phyloP scores from a whole-genome alignment of 2,888 invertebrate genomes.

The Dysmachus trigonus region DNA sequence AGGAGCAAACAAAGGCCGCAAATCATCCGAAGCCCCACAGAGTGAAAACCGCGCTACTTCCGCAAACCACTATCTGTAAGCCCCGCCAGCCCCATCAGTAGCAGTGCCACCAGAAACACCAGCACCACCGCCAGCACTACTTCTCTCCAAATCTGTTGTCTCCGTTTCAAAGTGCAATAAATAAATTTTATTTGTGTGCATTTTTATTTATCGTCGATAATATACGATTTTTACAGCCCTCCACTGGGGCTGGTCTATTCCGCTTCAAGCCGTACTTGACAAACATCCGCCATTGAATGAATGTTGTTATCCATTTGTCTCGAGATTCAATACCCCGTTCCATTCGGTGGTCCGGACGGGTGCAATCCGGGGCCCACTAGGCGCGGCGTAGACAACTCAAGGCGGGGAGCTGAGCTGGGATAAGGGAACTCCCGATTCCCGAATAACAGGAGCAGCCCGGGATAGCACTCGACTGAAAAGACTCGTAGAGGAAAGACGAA shows the following conservation, averaged over 20 bases:
- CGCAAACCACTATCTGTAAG: neutral
- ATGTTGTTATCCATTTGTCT: conserved; percentile 48
- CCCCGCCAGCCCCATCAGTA: neutral
- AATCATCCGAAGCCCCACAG: conserved; percentile 40
- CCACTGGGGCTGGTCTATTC: neutral
- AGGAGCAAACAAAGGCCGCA: conserved; percentile 48
- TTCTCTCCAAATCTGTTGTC: conserved; percentile 34
- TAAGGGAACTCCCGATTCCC: neutral
- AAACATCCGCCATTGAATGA: conserved; percentile 44
- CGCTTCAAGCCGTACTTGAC: conserved; percentile 5
- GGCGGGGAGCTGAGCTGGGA: neutral
- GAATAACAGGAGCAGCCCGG: neutral
- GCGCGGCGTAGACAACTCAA: conserved; percentile 5
- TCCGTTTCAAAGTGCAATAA: conserved; percentile 45
- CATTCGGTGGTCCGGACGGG: neutral
- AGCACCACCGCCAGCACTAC: neutral
- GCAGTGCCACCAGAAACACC: neutral
- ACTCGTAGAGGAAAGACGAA: conserved; percentile 31
- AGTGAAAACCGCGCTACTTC: conserved; percentile 22
- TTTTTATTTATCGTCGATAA: conserved; percentile 50
- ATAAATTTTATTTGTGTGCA: conserved; percentile 48
- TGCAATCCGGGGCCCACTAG: neutral
- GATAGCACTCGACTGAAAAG: conserved; percentile 18
- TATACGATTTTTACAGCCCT: conserved; percentile 48
- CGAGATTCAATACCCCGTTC: conserved; percentile 46